Evolutionary conservation across 92 coral and sea anemone species (phyloP).

Genomic region (Desmophyllum pertusum): DNA sequence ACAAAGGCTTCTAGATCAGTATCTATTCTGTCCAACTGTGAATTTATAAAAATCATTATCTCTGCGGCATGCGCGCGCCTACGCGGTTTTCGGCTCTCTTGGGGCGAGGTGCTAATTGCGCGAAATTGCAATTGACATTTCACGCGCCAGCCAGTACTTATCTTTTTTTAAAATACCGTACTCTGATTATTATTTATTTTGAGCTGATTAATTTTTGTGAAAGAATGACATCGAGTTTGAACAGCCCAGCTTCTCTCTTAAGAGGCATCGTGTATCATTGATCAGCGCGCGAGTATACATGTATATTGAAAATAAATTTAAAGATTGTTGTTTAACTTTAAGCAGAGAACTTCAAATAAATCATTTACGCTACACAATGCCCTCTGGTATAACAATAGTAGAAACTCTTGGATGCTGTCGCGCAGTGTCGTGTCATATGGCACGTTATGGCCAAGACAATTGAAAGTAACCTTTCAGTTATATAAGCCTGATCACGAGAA

Average conservation of each 20-base stretch:
- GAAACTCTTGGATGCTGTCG: not conserved
- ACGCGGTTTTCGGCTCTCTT: not conserved
- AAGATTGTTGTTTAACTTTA: not conserved
- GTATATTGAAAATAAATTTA: not conserved
- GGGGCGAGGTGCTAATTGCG: not conserved
- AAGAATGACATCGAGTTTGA: not conserved
- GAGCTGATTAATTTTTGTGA: not conserved
- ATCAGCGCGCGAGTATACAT: not conserved
- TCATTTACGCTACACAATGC: constrained; percentile 1
- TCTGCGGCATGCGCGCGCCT: too few species aligned
- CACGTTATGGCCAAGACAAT: not conserved
- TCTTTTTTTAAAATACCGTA: too few species aligned
- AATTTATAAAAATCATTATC: too few species aligned
- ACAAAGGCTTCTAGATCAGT: too few species aligned
- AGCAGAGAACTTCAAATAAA: not conserved
- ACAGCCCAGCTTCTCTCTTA: not conserved
- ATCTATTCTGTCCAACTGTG: too few species aligned
- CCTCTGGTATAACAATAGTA: not conserved
- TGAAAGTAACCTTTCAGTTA: not conserved
- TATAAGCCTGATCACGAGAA: not conserved
- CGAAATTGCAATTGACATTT: not conserved
- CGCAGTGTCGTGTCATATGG: too few species aligned
- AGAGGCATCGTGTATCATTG: not conserved
- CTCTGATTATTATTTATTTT: too few species aligned
- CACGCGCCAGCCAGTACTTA: not conserved